These are phyloP conservation scores for Deroplatys truncata DNA, from an alignment of 2,888 invertebrate genomes.

Conservation along the genomic window DNA sequence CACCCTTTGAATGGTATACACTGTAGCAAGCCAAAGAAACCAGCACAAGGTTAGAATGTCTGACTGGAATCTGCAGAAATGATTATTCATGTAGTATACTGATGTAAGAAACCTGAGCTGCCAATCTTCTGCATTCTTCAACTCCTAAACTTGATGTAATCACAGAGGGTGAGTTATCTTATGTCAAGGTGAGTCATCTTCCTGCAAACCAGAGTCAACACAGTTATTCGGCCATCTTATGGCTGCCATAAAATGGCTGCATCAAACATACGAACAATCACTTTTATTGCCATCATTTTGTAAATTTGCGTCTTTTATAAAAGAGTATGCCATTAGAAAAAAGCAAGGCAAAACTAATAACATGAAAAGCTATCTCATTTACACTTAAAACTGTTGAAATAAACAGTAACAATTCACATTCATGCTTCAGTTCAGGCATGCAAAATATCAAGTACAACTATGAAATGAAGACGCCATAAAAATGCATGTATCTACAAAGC, in stretches of 20 bases:
- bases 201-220: slow-evolving; percentile 12
- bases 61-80: slow-evolving; percentile 2
- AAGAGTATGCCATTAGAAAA: no score
- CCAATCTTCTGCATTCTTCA: slow-evolving; percentile 6
- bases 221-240: neutral
- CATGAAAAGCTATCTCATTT: neutral
- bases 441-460: neutral
- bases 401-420: neutral
- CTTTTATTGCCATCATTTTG: neutral
- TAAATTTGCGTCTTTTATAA: neutral
- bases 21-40: neutral
- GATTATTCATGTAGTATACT: slow-evolving; percentile 19
- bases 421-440: neutral
- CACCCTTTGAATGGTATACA: neutral
- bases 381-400: neutral
- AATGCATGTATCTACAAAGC: neutral
- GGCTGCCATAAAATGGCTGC: neutral
- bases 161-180: slow-evolving; percentile 3
- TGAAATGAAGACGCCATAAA: neutral
- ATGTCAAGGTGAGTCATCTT: slow-evolving; percentile 20
- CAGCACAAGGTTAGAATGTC: neutral
- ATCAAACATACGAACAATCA: neutral
- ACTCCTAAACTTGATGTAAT: neutral
- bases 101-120: slow-evolving; percentile 20
- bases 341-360: neutral